Evolutionary conservation across 2,113 vertebrate species (phyloP).

Genomic region (Proteles cristata): DNA sequence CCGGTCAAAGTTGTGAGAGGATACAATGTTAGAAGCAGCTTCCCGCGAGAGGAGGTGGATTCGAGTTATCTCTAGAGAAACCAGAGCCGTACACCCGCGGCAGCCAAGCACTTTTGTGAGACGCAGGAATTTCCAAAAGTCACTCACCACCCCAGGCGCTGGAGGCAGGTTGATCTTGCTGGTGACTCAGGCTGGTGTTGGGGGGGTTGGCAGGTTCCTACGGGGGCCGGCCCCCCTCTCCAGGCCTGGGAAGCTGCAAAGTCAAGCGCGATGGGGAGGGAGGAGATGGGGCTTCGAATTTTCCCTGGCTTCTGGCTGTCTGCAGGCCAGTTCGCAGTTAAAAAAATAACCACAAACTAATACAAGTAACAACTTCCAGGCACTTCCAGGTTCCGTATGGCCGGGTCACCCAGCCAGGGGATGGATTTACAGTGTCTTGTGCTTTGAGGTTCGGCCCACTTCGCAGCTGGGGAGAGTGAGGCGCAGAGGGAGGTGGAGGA

Average conservation of each 20-base stretch:
- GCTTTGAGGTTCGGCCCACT: background rate
- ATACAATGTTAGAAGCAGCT: background rate
- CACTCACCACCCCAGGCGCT: background rate
- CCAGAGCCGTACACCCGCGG: background rate
- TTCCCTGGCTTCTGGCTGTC: too few relatives aligned
- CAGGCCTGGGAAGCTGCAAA: background rate
- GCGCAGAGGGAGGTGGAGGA: background rate
- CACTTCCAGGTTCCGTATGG: background rate
- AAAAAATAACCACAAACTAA: background rate
- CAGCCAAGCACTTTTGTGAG: background rate
- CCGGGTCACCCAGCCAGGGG: background rate
- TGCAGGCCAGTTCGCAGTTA: background rate
- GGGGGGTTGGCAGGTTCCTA: background rate
- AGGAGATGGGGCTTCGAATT: background rate
- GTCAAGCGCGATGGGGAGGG: background rate
- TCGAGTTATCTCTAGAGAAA: conserved; percentile 33
- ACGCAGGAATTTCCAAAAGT: background rate
- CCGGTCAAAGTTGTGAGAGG: conserved; percentile 18
- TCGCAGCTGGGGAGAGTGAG: background rate
- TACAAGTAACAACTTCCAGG: background rate
- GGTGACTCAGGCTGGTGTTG: background rate
- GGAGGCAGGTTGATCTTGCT: background rate
- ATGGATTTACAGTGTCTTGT: background rate
- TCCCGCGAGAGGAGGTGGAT: background rate
- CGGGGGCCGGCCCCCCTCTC: rapidly evolving